phyloP scores from a whole-genome alignment of 2,113 vertebrate species.

The Rattus rattus region DNA sequence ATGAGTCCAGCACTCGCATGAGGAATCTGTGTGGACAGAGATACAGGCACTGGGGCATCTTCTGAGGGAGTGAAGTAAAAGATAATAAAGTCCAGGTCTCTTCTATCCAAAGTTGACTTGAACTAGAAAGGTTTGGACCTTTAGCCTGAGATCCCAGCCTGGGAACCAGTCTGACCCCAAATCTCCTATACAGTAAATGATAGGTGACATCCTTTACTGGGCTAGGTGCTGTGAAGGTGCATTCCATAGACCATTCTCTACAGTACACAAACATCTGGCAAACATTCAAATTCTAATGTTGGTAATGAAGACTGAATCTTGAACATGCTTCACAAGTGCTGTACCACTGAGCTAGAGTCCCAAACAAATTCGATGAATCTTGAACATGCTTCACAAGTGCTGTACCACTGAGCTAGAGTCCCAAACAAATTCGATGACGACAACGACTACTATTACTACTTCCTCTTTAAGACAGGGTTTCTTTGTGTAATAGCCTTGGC shows the following conservation, averaged over 20 bases:
- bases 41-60: fast-evolving
- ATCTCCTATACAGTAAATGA: background rate
- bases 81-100: background rate
- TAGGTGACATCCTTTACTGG: fast-evolving
- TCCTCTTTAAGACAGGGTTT: background rate
- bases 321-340: background rate
- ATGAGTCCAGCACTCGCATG: constrained; percentile 92
- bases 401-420: background rate
- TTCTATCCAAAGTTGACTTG: background rate
- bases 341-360: background rate
- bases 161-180: background rate
- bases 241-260: fast-evolving
- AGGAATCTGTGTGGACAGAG: constrained; percentile 88
- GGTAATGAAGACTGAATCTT: background rate
- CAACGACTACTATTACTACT: background rate
- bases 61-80: background rate
- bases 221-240: fast-evolving
- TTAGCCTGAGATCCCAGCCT: background rate
- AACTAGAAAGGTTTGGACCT: background rate
- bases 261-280: background rate
- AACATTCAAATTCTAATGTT: no score
- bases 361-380: background rate
- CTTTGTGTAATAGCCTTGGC: background rate
- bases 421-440: background rate
- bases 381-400: background rate